Evolutionary conservation across 2,888 invertebrate species (phyloP).

Genomic region (Cheilosia urbana): DNA sequence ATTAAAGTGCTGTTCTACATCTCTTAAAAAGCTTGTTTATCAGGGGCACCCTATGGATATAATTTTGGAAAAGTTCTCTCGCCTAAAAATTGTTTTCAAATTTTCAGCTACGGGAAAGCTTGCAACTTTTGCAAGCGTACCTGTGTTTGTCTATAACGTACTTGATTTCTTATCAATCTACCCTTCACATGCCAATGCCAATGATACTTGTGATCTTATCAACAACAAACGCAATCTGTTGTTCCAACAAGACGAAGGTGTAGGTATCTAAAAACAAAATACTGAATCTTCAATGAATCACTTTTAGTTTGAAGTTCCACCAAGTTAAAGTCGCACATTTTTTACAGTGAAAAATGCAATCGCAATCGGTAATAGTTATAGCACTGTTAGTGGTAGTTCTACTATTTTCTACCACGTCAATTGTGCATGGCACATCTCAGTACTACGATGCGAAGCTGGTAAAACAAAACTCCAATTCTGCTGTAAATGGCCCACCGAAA

Average conservation of each 20-base stretch:
- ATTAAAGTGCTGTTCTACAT: no score
- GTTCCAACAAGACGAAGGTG: not conserved
- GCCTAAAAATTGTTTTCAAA: no score
- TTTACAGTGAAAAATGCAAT: not conserved
- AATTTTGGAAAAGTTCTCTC: no score
- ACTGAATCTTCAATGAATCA: not conserved
- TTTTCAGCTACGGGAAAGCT: no score
- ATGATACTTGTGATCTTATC: constrained; percentile 1
- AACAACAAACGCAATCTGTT: not conserved
- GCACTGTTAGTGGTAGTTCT: not conserved
- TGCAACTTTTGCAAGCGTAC: no score
- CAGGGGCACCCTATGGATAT: no score
- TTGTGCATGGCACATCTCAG: not conserved
- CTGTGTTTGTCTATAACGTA: no score
- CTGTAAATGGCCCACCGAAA: not conserved
- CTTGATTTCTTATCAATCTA: not conserved
- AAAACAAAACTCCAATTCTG: not conserved
- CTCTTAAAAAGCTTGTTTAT: no score
- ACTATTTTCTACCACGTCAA: not conserved
- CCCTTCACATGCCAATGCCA: not conserved
- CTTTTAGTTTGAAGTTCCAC: not conserved
- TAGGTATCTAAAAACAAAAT: not conserved
- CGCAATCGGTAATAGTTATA: not conserved
- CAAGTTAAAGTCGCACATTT: not conserved
- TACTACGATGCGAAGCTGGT: no score